Conservation (phyloP, 2,797 vertebrate genomes). For the Channa striata region DNA sequence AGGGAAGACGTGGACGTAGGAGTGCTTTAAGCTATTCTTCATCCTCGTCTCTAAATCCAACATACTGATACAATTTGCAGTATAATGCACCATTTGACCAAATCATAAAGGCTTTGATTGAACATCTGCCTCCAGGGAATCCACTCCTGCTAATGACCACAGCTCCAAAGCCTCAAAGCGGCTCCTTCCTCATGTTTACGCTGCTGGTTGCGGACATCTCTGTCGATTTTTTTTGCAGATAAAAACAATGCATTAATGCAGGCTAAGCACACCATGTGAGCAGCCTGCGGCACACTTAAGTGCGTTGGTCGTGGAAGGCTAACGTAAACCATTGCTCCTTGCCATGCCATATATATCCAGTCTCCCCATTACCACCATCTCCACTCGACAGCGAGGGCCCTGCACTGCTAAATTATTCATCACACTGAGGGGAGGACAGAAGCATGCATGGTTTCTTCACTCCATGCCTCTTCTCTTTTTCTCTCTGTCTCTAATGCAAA, state of each 20-base stretch:
- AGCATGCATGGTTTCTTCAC: constrained; percentile 70
- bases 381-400: constrained; percentile 76
- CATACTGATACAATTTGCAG: constrained; percentile 31
- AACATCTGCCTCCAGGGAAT: constrained; percentile 51
- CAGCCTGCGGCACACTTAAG: constrained; percentile 56
- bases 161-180: constrained; percentile 30
- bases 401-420: constrained; percentile 84
- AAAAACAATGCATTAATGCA: constrained; percentile 65
- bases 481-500: constrained; percentile 70
- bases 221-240: constrained; percentile 10
- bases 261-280: constrained; percentile 52
- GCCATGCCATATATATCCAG: constrained; percentile 74
- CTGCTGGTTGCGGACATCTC: constrained; percentile 11
- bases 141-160: constrained; percentile 56
- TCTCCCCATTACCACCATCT: constrained; percentile 78
- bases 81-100: constrained; percentile 31
- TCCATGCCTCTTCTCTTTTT: constrained; percentile 63
- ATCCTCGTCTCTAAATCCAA: constrained; percentile 18
- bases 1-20: not conserved
- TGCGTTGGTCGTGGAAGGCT: constrained; percentile 57
- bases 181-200: constrained; percentile 22
- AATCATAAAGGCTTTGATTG: constrained; percentile 45
- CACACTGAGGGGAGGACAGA: constrained; percentile 73
- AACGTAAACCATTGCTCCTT: constrained; percentile 73
- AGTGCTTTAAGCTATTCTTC: constrained; percentile 4